A percentile compares a stretch with the other conserved stretches of the same genome.
Evolutionary conservation across 64 coral and sea anemone species (phyloP).

Genomic region (Astreopora myriophthalma): DNA sequence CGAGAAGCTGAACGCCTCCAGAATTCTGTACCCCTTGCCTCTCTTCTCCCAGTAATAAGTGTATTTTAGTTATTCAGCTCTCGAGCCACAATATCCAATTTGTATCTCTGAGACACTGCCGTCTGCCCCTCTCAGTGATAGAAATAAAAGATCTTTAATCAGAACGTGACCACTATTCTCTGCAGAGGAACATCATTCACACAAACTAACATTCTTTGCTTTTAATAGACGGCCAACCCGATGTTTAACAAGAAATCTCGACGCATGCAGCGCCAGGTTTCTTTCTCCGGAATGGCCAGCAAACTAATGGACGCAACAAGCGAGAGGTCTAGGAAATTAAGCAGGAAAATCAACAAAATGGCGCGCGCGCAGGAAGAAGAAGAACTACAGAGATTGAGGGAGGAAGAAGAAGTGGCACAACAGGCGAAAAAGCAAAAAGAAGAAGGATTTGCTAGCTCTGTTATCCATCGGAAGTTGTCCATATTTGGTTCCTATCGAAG

Average conservation of each 20-base stretch:
- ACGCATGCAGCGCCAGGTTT: background rate
- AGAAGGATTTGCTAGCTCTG: background rate
- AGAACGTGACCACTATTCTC: too few relatives aligned
- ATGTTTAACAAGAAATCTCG: background rate
- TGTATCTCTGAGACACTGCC: too few relatives aligned
- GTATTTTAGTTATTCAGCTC: too few relatives aligned
- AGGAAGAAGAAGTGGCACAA: background rate
- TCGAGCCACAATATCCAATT: too few relatives aligned
- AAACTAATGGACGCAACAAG: slow-evolving; percentile 44
- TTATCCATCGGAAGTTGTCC: slow-evolving; percentile 11
- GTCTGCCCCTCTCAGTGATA: too few relatives aligned
- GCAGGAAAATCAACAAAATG: slow-evolving; percentile 6
- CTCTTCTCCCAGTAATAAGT: too few relatives aligned
- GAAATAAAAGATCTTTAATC: too few relatives aligned
- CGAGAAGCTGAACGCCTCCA: too few relatives aligned
- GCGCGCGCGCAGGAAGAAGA: slow-evolving; percentile 19
- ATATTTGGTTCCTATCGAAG: slow-evolving; percentile 18
- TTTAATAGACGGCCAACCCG: background rate
- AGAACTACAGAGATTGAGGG: slow-evolving; percentile 3
- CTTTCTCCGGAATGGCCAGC: slow-evolving; percentile 33
- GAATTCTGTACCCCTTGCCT: too few relatives aligned
- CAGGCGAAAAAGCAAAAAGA: slow-evolving; percentile 9
- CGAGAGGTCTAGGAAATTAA: slow-evolving; percentile 8
- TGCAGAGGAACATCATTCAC: background rate
- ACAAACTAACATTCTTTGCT: background rate